Conservation (phyloP, 2,888 invertebrate species). For the Eupithecia subumbrata region DNA sequence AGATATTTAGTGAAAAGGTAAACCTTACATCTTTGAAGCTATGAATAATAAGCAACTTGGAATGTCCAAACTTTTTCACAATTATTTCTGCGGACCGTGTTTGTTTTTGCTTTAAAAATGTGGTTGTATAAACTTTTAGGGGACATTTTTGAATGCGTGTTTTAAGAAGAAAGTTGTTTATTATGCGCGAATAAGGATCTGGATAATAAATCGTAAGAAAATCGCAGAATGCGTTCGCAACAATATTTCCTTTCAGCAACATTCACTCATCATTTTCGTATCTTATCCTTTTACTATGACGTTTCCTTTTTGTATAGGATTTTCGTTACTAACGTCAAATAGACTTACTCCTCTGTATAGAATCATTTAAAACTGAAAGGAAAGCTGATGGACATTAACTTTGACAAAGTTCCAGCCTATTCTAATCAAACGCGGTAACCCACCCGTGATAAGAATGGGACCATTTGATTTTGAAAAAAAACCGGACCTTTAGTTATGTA, state of each 20-base stretch:
- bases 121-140: not conserved
- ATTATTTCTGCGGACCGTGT: constrained; percentile 42
- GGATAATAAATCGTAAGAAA: too few species aligned
- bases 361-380: not conserved
- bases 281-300: too few species aligned
- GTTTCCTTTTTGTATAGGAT: too few species aligned
- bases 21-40: constrained; percentile 44
- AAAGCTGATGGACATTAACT: not conserved
- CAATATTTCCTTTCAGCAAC: too few species aligned
- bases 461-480: too few species aligned
- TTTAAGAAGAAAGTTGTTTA: not conserved
- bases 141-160: not conserved
- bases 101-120: constrained; percentile 44
- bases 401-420: not conserved
- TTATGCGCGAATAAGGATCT: too few species aligned
- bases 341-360: too few species aligned
- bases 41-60: constrained; percentile 48
- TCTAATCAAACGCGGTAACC: not conserved
- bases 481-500: not conserved
- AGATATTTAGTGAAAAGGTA: constrained; percentile 56
- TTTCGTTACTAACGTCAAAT: too few species aligned
- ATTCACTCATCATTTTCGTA: too few species aligned
- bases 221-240: too few species aligned
- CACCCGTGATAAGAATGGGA: not conserved
- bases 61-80: constrained; percentile 36